Percentiles rank a stretch among this genome's conserved stretches.
These are phyloP conservation scores for Sarcophilus harrisii DNA, from an alignment of 2,797 vertebrate species.

Conservation along the genomic window DNA sequence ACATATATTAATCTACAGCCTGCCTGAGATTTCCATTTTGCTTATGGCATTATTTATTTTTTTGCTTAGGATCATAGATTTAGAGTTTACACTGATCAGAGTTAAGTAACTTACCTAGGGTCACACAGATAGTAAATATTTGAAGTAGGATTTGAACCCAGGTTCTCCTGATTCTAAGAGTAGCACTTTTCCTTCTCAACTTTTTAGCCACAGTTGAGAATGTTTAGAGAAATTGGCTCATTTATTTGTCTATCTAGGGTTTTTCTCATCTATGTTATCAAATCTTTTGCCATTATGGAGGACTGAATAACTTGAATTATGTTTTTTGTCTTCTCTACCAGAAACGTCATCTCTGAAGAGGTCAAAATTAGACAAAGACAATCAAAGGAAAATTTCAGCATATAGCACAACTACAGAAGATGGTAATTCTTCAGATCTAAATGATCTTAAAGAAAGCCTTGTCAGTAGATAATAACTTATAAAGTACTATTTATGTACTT, in stretches of 20 bases:
- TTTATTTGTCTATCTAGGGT: neutral
- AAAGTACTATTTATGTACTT: neutral
- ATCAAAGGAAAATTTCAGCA: neutral
- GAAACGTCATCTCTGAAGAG: neutral
- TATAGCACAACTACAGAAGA: neutral
- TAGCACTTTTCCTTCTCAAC: neutral
- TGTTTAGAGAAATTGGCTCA: neutral
- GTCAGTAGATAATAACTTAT: neutral
- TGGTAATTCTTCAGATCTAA: neutral
- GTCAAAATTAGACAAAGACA: neutral
- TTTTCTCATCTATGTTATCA: neutral
- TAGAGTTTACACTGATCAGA: neutral
- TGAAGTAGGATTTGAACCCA: neutral
- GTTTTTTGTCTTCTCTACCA: neutral
- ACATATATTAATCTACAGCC: neutral
- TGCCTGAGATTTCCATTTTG: neutral
- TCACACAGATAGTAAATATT: neutral
- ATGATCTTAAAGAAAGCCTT: neutral
- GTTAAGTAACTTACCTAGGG: neutral
- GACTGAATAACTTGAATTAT: neutral
- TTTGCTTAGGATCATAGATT: neutral
- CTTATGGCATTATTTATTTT: neutral
- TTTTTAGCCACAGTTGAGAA: neutral
- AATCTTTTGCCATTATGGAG: neutral
- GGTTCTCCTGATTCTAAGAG: neutral